Percentiles rank a stretch among this genome's conserved stretches.
phyloP scores from a whole-genome alignment of 2,797 vertebrate species.

The Cottoperca gobio region DNA sequence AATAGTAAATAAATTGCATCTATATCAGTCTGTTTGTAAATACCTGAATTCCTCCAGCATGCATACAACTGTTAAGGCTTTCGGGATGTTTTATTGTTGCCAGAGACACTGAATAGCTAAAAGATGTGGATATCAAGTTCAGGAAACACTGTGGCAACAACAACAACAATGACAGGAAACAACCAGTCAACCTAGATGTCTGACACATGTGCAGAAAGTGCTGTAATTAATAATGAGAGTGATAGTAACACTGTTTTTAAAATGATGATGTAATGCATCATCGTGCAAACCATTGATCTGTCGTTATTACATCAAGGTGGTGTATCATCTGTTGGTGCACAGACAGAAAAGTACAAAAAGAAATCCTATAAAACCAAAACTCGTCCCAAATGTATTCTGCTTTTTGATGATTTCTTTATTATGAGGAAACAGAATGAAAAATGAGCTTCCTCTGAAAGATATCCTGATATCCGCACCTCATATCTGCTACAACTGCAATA shows the following conservation, averaged over 20 bases:
- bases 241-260: not conserved
- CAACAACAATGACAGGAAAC: conserved; percentile 10
- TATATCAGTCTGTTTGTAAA: not conserved
- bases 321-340: not conserved
- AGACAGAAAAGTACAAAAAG: not conserved
- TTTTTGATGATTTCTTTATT: conserved; percentile 12
- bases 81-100: conserved; percentile 14
- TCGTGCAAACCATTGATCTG: not conserved
- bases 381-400: not conserved
- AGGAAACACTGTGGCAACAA: conserved; percentile 11
- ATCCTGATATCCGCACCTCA: not conserved
- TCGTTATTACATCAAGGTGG: not conserved
- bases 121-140: conserved; percentile 34
- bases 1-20: not conserved
- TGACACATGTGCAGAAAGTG: not conserved
- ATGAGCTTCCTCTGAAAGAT: not conserved
- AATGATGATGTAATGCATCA: conserved; percentile 1
- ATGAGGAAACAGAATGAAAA: conserved; percentile 1
- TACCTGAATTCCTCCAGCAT: not conserved
- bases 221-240: not conserved
- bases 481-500: conserved; percentile 14
- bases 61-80: not conserved
- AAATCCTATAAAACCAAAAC: conserved; percentile 1
- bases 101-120: conserved; percentile 15
- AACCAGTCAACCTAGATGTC: not conserved